Percentiles rank a stretch among this genome's conserved stretches.
These are phyloP conservation scores for Taxidea taxus DNA, from an alignment of 2,113 vertebrate genomes.

Conservation along the genomic window DNA sequence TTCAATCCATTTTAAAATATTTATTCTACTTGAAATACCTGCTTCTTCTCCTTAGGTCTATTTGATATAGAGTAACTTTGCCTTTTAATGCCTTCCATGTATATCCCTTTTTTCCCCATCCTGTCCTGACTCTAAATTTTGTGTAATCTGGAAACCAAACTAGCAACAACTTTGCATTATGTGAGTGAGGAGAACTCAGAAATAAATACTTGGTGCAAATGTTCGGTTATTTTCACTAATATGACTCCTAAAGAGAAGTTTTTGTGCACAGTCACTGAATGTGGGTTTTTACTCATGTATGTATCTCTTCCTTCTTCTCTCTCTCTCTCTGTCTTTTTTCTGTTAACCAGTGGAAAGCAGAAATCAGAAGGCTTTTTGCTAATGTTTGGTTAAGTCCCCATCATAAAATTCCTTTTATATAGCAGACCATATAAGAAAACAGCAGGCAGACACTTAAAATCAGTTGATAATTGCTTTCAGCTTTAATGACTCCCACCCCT, in stretches of 20 bases:
- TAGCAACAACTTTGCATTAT: not conserved
- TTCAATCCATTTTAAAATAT: not conserved
- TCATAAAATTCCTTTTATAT: conserved; percentile 40
- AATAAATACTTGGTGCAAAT: not conserved
- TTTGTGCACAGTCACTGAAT: not conserved
- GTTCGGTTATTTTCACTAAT: conserved; percentile 40
- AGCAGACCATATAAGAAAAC: conserved; percentile 65
- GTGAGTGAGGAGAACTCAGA: not conserved
- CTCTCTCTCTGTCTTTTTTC: not conserved
- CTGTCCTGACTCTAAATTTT: not conserved
- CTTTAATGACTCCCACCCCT: conserved; percentile 44
- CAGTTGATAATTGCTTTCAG: conserved; percentile 72
- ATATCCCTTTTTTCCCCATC: not conserved
- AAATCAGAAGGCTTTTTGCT: conserved; percentile 17
- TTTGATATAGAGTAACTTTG: not conserved
- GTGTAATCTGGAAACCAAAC: not conserved
- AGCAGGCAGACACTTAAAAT: conserved; percentile 64
- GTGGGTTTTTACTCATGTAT: not conserved
- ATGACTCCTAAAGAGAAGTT: not conserved
- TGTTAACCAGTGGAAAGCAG: conserved; percentile 36
- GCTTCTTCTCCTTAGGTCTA: not conserved
- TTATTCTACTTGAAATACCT: not conserved
- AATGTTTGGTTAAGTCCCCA: not conserved
- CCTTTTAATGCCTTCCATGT: not conserved
- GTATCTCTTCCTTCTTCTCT: not conserved